Evolutionary conservation across 2,797 vertebrate genomes (phyloP), one percentile per base, ranked within the genome.

Genomic region (Cryptoblepharus egeriae): DNA sequence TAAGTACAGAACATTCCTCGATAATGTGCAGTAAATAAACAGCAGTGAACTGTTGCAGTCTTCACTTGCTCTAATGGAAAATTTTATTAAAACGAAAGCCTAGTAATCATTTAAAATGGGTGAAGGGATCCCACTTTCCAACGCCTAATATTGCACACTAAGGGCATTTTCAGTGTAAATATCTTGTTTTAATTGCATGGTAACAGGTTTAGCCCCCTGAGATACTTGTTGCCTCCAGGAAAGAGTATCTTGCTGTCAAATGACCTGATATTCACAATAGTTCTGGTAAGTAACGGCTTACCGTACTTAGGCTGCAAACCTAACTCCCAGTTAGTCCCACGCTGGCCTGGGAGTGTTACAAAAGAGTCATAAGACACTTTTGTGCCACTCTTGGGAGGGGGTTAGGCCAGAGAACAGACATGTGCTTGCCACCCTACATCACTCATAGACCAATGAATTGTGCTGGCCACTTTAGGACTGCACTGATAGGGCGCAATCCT

Each of bases 141-240:
- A 84, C 87, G 75, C 81, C 60, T 82, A 81, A 89, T 81, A 86
- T 85, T 87, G 83, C 30, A 67, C 61, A 69, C 55, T 69, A 86
- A 61, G 89, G 82, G n/a, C 58, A 77, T 68, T 87, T 77, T 81
- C 80, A n/a, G 37, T 52, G 32, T 4, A 79, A 82, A 1, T 39
- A 70, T 83, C 67, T 82, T 70, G n/a, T 12, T 88, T 68, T 90
- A 88, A 92, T 69, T 80, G 26, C 32, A 79, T 45, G 87, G 73
- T 65, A 88, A 90, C 28, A 30, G 55, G 76, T 78, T 75, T 63
- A 28, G 32, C 13, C 80, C 81, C 90, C 61, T 64, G 79, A 86
- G 65, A 39, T 83, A 60, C 82, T 74, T 10, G 9, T 80, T 39
- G 65, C 26, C 28, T 32, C 32, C 9, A 64, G 32, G 64, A 64